phyloP scores from a whole-genome alignment of 2,113 vertebrate genomes.

The Manacus vitellinus region DNA sequence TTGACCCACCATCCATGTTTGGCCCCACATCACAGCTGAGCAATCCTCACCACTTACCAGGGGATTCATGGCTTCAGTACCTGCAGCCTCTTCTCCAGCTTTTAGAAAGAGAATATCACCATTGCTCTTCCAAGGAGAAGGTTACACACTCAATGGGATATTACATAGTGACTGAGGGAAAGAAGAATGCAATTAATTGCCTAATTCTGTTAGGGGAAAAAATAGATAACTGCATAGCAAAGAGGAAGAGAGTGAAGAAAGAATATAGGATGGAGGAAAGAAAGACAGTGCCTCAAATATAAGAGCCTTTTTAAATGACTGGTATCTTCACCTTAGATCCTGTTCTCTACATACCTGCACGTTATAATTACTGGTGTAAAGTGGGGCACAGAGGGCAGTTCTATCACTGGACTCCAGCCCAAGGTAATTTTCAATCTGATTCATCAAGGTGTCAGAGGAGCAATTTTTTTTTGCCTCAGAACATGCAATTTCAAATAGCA shows the following conservation, averaged over 20 bases:
- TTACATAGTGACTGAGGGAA: background rate
- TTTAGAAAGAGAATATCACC: background rate
- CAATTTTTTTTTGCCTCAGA: background rate
- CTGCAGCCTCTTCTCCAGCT: background rate
- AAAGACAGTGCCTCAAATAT: background rate
- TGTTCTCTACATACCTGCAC: background rate
- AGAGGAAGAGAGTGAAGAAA: background rate
- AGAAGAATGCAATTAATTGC: background rate
- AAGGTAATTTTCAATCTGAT: background rate
- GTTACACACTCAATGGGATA: background rate
- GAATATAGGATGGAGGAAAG: background rate
- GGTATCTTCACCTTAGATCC: background rate
- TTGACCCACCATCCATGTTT: rapidly evolving
- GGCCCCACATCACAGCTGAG: background rate
- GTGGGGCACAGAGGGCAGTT: background rate
- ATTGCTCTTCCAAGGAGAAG: background rate
- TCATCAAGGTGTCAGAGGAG: background rate
- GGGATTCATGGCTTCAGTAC: background rate
- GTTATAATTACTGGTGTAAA: background rate
- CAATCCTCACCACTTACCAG: background rate
- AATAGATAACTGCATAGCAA: background rate
- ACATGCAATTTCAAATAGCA: background rate
- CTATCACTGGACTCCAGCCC: background rate
- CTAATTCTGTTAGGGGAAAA: background rate
- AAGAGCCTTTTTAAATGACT: background rate